Base-by-base conservation (phyloP, 2,113 vertebrate species). In the Oceanodroma tethys region DNA sequence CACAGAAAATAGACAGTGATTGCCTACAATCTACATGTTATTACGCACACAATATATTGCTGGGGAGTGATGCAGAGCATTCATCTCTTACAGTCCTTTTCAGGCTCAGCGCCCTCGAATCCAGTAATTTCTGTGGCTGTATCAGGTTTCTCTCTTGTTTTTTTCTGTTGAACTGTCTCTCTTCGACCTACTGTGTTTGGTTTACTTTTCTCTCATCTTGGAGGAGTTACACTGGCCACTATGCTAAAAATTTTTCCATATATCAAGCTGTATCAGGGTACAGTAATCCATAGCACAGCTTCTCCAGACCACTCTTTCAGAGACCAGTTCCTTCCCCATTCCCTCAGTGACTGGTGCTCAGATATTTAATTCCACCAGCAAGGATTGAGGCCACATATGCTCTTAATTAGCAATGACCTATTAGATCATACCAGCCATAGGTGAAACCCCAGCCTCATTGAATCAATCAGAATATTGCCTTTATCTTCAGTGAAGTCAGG, bases 351-450 rank as follows among this genome's bases (percentile, higher is more conserved):
- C 50, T 78, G 47, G 13, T 70, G 45, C 81, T 93, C 38, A 56
- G 60, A 60, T 38, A 94, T 58, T 96, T 90, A 80, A 95, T 93
- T 90, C 60, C 20, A 16, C n/a, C 42, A 88, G 52, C 43, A 72
- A 86, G 80, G 90, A 93, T 0, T 78, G 38, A 97, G 75, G 50
- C 62, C 18, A 50, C 11, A 14, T 50, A 78, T 23, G 20, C 58
- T 90, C 75, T 94, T 94, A 95, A 96, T 93, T 90, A 95, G 86
- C 80, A 92, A 48, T 71, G 79, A 94, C 94, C 80, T 93, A 67
- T 88, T 88, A 90, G 86, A 94, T 88, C 79, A 71, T 45, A 88
- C 52, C 59, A 95, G 90, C 50, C 80, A 93, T 36, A 95, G 92
- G 96, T 92, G 92, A 97, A 94, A 97, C 38, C 47, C 59, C 74